Evolutionary conservation across 2,797 vertebrate species (phyloP).

Genomic region (Oreochromis mossambicus): DNA sequence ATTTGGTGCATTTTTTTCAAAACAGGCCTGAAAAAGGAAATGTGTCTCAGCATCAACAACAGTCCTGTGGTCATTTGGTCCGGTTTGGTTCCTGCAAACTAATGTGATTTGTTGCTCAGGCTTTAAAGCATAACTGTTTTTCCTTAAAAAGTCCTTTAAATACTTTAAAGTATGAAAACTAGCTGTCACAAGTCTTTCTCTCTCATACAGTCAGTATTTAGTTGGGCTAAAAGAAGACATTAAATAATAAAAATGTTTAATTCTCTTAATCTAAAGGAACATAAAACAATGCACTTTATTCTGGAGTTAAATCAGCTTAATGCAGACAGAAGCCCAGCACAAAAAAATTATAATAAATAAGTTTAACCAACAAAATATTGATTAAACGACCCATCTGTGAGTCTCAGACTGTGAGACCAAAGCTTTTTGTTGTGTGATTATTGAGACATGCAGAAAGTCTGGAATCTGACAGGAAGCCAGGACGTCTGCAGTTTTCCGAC

Average conservation of each 20-base stretch:
- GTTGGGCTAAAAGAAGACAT: not conserved
- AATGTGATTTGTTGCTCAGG: not conserved
- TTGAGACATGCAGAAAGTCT: not conserved
- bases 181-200: not conserved
- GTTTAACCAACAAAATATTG: not conserved
- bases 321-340: not conserved
- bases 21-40: not conserved
- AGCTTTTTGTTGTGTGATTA: not conserved
- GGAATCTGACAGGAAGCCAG: not conserved
- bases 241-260: not conserved
- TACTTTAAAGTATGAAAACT: accelerated
- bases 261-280: not conserved
- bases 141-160: not conserved
- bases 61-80: not conserved
- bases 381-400: not conserved
- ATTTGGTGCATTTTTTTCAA: not conserved
- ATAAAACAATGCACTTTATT: not conserved
- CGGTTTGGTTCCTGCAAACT: not conserved
- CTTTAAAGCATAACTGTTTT: not conserved
- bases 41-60: not conserved
- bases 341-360: not conserved
- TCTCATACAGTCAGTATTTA: not conserved
- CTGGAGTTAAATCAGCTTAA: not conserved
- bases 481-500: not conserved
- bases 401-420: not conserved